Conservation (phyloP, 2,888 invertebrate genomes). For the Chrysolina oricalcia region DNA sequence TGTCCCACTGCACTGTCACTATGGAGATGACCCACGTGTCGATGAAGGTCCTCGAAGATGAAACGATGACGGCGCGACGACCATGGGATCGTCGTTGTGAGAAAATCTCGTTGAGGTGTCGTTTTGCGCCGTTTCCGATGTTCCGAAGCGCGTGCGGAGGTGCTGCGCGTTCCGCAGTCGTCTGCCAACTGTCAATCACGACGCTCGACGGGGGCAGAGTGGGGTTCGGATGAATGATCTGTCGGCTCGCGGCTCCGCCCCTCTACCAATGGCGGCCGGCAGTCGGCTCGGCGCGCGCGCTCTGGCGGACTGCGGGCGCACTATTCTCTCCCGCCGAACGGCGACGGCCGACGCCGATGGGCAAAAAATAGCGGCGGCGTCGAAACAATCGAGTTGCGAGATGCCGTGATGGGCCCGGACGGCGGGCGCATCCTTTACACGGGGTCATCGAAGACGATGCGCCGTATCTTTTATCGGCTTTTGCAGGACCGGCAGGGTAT, state of each 20-base stretch:
- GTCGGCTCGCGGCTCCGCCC: slow-evolving; percentile 69
- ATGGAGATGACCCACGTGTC: slow-evolving; percentile 57
- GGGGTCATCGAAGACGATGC: slow-evolving; percentile 14
- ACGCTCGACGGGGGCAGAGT: slow-evolving; percentile 74
- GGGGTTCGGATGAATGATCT: slow-evolving; percentile 74
- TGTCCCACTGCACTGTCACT: slow-evolving; percentile 63
- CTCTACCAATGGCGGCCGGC: slow-evolving; percentile 69
- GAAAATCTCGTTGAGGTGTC: slow-evolving; percentile 55
- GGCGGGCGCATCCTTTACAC: slow-evolving; percentile 10
- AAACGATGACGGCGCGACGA: slow-evolving; percentile 56
- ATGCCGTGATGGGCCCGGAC: slow-evolving; percentile 27
- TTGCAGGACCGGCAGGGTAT: slow-evolving; percentile 5
- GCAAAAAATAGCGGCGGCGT: slow-evolving; percentile 51
- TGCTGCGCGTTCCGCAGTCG: slow-evolving; percentile 79
- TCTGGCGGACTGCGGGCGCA: slow-evolving; percentile 65
- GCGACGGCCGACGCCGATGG: slow-evolving; percentile 68
- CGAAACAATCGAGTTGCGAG: slow-evolving; percentile 45
- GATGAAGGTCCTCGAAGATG: slow-evolving; percentile 48
- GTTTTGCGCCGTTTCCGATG: slow-evolving; percentile 63
- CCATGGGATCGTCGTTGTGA: slow-evolving; percentile 58
- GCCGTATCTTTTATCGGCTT: slow-evolving; percentile 13
- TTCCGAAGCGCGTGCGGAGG: slow-evolving; percentile 72
- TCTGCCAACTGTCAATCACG: slow-evolving; percentile 81
- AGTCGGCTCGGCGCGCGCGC: slow-evolving; percentile 71
- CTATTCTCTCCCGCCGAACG: slow-evolving; percentile 58